Conservation (phyloP, 2,888 invertebrate genomes). For the Lacanobia oleracea region DNA sequence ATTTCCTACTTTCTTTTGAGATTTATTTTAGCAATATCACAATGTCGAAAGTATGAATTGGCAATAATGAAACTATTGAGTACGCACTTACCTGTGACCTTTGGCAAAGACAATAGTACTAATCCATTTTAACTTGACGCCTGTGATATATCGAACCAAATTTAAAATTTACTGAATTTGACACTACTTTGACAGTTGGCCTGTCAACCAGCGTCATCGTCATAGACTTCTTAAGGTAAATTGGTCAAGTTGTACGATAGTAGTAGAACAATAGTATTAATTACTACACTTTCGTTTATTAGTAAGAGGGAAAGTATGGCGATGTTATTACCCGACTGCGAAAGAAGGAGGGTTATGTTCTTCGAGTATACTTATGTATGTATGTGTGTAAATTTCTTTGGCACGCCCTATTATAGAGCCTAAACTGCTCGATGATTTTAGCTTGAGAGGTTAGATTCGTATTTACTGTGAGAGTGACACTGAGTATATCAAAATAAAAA, state of each 20-base stretch:
- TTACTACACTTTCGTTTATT: too few species aligned
- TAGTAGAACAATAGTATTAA: too few species aligned
- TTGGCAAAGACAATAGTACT: conserved; percentile 40
- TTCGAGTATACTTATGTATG: too few species aligned
- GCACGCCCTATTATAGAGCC: too few species aligned
- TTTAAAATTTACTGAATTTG: conserved; percentile 4
- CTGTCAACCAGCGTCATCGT: not conserved
- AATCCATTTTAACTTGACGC: not conserved
- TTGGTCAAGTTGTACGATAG: not conserved
- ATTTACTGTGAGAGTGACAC: too few species aligned
- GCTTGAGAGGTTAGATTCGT: too few species aligned
- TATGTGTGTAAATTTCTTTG: too few species aligned
- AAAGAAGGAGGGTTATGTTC: too few species aligned
- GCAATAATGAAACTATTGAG: conserved; percentile 36
- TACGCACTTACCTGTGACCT: conserved; percentile 68
- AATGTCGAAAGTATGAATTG: conserved; percentile 69
- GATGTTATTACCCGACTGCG: too few species aligned
- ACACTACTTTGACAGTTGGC: conserved; percentile 3
- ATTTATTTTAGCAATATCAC: conserved; percentile 61
- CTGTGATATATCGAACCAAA: not conserved
- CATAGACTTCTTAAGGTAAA: not conserved
- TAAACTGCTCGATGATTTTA: too few species aligned
- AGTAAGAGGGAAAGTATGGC: too few species aligned
- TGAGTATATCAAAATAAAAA: too few species aligned
- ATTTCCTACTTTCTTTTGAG: conserved; percentile 44